Percentiles rank a stretch among this genome's conserved stretches.
Evolutionary conservation across 2,797 vertebrate species (phyloP).

Genomic region (Amblyopsis hoosieri): DNA sequence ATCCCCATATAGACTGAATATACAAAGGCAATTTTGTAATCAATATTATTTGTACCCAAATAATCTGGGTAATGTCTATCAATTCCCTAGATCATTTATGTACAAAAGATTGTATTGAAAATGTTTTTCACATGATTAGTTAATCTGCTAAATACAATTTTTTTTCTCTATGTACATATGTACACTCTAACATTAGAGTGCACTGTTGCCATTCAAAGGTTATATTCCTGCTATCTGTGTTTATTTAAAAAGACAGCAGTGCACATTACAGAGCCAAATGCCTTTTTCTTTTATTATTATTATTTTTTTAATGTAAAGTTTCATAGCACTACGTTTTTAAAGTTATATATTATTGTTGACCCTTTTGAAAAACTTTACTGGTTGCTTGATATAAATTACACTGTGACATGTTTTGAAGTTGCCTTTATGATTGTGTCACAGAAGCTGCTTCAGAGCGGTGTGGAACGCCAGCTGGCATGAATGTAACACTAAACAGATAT

Average conservation of each 20-base stretch:
- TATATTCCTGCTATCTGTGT: constrained; percentile 54
- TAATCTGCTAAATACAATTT: constrained; percentile 16
- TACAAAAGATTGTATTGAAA: neutral
- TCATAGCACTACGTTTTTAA: constrained; percentile 54
- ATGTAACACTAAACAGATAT: constrained; percentile 65
- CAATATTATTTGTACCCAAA: constrained; percentile 10
- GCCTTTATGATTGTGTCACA: constrained; percentile 67
- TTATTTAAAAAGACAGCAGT: constrained; percentile 54
- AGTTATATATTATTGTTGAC: constrained; percentile 28
- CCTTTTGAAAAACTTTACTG: constrained; percentile 34
- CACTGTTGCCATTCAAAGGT: constrained; percentile 56
- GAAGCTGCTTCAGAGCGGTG: constrained; percentile 39
- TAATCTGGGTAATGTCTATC: neutral
- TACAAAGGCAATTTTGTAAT: neutral
- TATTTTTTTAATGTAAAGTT: constrained; percentile 46
- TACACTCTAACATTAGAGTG: constrained; percentile 37
- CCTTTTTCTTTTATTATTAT: constrained; percentile 43
- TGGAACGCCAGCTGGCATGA: constrained; percentile 54
- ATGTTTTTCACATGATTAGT: constrained; percentile 3
- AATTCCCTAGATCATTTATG: neutral
- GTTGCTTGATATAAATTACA: constrained; percentile 56
- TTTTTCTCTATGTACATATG: too few relatives aligned
- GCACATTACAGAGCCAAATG: constrained; percentile 49
- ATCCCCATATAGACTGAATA: neutral
- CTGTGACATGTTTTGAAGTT: constrained; percentile 68